phyloP scores from a whole-genome alignment of 2,888 invertebrate genomes.

The Opisthograptis luteolata region DNA sequence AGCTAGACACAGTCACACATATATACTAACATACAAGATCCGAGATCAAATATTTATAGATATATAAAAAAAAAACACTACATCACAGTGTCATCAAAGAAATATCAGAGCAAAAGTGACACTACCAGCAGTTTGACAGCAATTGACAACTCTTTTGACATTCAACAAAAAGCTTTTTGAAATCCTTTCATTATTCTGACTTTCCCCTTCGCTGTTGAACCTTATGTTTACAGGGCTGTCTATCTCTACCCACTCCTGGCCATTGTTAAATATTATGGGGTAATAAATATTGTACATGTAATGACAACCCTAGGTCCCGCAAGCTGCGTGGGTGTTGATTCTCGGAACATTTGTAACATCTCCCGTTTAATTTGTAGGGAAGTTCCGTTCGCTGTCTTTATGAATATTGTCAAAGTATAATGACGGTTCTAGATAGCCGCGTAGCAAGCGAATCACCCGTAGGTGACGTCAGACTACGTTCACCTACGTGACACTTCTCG shows the following conservation, averaged over 20 bases:
- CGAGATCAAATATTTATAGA: too few relatives aligned
- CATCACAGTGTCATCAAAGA: too few relatives aligned
- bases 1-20: too few relatives aligned
- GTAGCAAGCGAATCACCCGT: too few relatives aligned
- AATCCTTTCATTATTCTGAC: background rate
- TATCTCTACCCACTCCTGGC: background rate
- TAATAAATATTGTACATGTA: background rate
- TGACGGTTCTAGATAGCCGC: background rate
- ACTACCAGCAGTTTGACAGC: too few relatives aligned
- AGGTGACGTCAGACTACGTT: too few relatives aligned
- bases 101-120: too few relatives aligned
- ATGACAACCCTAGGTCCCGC: constrained; percentile 9
- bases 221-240: background rate
- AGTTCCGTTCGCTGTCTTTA: constrained; percentile 10
- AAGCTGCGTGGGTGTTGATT: constrained; percentile 9
- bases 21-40: too few relatives aligned
- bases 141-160: too few relatives aligned
- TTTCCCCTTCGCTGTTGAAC: background rate
- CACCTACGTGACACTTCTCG: too few relatives aligned
- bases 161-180: background rate
- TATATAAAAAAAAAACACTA: too few relatives aligned
- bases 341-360: constrained; percentile 7
- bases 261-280: background rate
- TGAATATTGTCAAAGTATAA: constrained; percentile 18
- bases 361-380: constrained; percentile 12